Evolutionary conservation across 2,797 vertebrate genomes (phyloP), one percentile per base, ranked within the genome.

Genomic region (Ispidina lecontei): DNA sequence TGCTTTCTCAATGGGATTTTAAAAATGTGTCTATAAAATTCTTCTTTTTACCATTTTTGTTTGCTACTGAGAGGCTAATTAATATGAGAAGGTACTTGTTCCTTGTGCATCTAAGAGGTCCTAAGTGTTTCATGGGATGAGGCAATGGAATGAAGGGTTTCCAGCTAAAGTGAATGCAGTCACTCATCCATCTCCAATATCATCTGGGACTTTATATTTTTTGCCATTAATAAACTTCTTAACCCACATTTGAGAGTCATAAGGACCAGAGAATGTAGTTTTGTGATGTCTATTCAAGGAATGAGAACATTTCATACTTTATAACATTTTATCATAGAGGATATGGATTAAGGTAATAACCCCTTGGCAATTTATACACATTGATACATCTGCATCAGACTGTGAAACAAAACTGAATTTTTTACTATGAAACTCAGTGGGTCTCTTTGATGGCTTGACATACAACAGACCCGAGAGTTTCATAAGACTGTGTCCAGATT

Each of bases 11-110:
- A 6, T 5, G 25, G 20, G 4, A 58, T 58, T 89, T 89, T 46
- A 14, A 2, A 69, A 62, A 4, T 13, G 2, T 31, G 6, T 29
- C 12, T 43, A 4, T 13, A 35, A 23, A 49, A 56, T 23, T 68
- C 3, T 56, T 4, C 2, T 29, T 52, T 89, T 56, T 18, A 21
- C 2, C 4, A 26, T 37, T 62, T 62, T 72, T 43, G 0, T 72
- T 51, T 0, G 2, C 5, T 76, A 23, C 8, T 6, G 47, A 39
- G 5, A 55, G 4, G 6, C 4, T 69, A 86, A 64, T 29, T 55
- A 54, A 28, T 41, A 26, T 3, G 16, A 59, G 31, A 67, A 43
- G 0, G 12, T 55, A 14, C 1, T 0, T 15, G 2, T 43, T 79
- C 7, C 17, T 52, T 44, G 6, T n/a, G 9, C 5, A 31, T 18